These are phyloP conservation scores for Helicolenus hilgendorfi DNA, from an alignment of 2,797 vertebrate species.

Conservation along the genomic window DNA sequence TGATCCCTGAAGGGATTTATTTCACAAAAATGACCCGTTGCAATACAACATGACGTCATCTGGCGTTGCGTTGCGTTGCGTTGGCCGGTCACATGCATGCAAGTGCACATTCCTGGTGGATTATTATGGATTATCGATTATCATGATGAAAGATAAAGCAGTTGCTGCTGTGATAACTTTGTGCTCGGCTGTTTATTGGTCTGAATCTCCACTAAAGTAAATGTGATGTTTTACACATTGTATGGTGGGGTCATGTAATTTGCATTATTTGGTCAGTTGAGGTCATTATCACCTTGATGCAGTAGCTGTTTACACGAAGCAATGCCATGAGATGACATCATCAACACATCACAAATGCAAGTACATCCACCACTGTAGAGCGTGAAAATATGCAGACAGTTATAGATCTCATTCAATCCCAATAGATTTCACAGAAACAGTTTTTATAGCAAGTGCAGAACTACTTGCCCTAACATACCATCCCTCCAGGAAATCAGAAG, in stretches of 20 bases:
- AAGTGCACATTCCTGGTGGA: too few relatives aligned
- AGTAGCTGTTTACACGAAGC: background rate
- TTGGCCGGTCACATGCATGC: too few relatives aligned
- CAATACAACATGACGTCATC: too few relatives aligned
- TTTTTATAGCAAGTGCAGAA: background rate
- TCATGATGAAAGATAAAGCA: background rate
- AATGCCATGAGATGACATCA: background rate
- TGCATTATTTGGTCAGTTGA: background rate
- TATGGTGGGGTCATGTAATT: background rate
- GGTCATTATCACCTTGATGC: background rate
- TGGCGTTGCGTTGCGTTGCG: too few relatives aligned
- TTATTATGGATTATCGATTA: too few relatives aligned
- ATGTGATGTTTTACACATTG: background rate
- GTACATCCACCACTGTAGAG: background rate
- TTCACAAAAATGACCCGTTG: too few relatives aligned
- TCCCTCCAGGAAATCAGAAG: conserved; percentile 9
- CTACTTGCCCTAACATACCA: background rate
- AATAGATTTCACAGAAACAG: background rate
- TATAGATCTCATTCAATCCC: background rate
- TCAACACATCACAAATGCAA: background rate
- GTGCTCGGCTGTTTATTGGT: background rate
- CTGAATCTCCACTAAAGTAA: background rate
- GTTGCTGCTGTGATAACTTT: background rate
- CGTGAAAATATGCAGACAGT: background rate
- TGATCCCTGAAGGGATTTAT: too few relatives aligned